Percentiles rank a stretch among this genome's conserved stretches.
Evolutionary conservation across 2,888 invertebrate species (phyloP).

Genomic region (Alloscopus bannaensis): DNA sequence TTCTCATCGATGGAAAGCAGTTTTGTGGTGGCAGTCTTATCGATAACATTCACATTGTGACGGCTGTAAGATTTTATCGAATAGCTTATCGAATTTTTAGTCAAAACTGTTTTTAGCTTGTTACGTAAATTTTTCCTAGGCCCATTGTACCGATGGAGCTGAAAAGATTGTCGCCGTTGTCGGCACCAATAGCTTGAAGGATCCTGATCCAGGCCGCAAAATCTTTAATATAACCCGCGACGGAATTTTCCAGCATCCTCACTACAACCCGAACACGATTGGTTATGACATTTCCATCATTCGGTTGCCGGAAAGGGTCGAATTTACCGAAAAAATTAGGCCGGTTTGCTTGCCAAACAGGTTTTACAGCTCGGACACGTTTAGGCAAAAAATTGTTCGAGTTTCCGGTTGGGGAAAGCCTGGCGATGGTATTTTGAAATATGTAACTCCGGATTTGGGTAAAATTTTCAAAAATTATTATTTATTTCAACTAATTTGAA

Average conservation of each 20-base stretch:
- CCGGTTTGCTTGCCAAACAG: constrained; percentile 72
- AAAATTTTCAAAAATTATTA: background rate
- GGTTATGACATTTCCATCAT: constrained; percentile 70
- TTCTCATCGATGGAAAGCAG: constrained; percentile 68
- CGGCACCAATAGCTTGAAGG: constrained; percentile 71
- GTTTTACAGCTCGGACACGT: constrained; percentile 66
- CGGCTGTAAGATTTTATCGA: constrained; percentile 39
- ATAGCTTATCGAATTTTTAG: background rate
- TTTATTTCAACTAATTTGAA: background rate
- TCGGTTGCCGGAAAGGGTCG: constrained; percentile 67
- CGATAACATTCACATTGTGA: constrained; percentile 54
- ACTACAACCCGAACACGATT: constrained; percentile 72
- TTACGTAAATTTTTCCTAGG: constrained; percentile 39
- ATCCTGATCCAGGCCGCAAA: constrained; percentile 65
- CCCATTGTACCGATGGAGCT: constrained; percentile 73
- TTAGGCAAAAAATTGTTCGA: constrained; percentile 67
- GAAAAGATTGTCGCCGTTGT: constrained; percentile 68
- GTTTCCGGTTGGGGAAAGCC: constrained; percentile 73
- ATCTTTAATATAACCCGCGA: constrained; percentile 69
- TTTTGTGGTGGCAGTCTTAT: constrained; percentile 44
- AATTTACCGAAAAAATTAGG: constrained; percentile 67
- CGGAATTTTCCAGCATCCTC: constrained; percentile 72
- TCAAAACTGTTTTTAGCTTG: background rate
- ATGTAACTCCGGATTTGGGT: background rate
- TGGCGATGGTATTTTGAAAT: constrained; percentile 65